A percentile compares a stretch with the other conserved stretches of the same genome.
phyloP scores from a whole-genome alignment of 2,113 vertebrate genomes.

The Eonycteris spelaea region DNA sequence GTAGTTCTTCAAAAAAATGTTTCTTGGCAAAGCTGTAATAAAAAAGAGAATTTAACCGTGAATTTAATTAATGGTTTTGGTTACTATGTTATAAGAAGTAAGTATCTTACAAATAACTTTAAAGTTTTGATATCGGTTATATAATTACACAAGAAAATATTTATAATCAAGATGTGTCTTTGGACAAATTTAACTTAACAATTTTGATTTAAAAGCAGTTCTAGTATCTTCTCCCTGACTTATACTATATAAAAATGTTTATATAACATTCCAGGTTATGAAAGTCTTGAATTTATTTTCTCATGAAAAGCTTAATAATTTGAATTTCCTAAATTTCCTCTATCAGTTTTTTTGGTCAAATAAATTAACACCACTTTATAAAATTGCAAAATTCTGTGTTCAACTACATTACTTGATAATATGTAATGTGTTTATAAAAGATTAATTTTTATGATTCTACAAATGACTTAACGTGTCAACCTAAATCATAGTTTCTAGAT shows the following conservation, averaged over 20 bases:
- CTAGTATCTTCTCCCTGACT: background rate
- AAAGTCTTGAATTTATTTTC: conserved; percentile 1
- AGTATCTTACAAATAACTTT: background rate
- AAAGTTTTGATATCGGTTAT: conserved; percentile 1
- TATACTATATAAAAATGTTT: background rate
- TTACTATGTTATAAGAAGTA: background rate
- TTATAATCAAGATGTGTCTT: background rate
- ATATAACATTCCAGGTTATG: background rate
- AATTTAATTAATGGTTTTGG: background rate
- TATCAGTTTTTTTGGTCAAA: background rate
- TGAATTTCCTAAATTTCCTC: background rate
- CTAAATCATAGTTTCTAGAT: background rate
- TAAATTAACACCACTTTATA: background rate
- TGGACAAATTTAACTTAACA: conserved; percentile 24
- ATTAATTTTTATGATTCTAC: conserved; percentile 20
- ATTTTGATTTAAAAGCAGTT: background rate
- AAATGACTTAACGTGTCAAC: background rate
- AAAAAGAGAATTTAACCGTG: background rate
- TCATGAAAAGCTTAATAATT: background rate
- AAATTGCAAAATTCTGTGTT: conserved; percentile 15
- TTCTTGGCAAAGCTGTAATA: background rate
- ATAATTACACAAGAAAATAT: background rate
- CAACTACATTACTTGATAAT: background rate
- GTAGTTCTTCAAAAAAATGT: background rate
- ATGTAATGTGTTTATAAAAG: background rate